phyloP scores from a whole-genome alignment of 2,797 vertebrate genomes.

The Microctenopoma steveboyesi region DNA sequence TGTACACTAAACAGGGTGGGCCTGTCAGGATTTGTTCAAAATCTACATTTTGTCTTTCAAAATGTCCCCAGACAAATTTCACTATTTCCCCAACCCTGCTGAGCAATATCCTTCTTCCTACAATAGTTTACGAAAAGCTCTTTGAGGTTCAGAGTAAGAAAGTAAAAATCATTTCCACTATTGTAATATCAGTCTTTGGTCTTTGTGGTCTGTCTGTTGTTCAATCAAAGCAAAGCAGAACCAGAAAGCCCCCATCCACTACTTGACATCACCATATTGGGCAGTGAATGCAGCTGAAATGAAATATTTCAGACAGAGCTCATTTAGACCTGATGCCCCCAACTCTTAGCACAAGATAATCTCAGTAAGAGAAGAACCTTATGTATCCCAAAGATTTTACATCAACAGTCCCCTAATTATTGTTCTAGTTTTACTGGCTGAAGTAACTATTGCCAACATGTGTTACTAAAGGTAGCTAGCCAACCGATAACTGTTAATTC shows the following conservation, averaged over 20 bases:
- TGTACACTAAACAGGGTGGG: background rate
- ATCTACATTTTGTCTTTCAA: constrained; percentile 13
- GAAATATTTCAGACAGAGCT: background rate
- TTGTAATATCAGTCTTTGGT: constrained; percentile 16
- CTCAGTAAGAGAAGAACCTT: no score
- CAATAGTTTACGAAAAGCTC: constrained; percentile 4
- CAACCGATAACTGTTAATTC: no score
- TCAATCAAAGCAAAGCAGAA: constrained; percentile 4
- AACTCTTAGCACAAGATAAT: background rate
- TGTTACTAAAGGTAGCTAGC: no score
- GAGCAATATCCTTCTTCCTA: constrained; percentile 12
- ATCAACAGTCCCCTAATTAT: no score
- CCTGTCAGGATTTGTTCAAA: constrained; percentile 26
- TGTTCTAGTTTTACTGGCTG: no score
- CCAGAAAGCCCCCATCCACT: constrained; percentile 1
- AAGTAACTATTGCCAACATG: no score
- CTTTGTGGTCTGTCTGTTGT: constrained; percentile 4
- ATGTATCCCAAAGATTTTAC: no score
- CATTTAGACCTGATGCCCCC: background rate
- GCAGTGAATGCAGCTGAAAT: background rate
- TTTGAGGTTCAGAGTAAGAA: constrained; percentile 19
- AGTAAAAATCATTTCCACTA: constrained; percentile 15
- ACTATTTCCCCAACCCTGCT: background rate
- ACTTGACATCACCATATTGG: background rate
- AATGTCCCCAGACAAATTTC: constrained; percentile 17